Evolutionary conservation across 2,797 vertebrate genomes (phyloP).

Genomic region (Apogon talboti): DNA sequence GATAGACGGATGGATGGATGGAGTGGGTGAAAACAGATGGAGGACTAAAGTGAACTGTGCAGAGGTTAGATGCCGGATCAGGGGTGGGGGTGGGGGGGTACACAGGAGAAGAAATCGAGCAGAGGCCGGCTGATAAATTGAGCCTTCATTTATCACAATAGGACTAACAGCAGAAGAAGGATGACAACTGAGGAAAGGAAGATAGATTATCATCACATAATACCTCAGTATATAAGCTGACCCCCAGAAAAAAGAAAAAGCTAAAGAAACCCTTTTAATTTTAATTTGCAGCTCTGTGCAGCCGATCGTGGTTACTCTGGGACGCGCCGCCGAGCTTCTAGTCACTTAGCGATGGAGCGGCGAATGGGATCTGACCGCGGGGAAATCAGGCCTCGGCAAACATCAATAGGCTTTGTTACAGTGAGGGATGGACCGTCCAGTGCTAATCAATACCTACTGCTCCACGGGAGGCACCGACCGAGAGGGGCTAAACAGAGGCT

Average conservation of each 20-base stretch:
- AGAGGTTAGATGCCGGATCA: constrained; percentile 45
- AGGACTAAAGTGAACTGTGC: constrained; percentile 63
- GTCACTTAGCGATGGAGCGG: constrained; percentile 52
- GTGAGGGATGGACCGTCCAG: constrained; percentile 66
- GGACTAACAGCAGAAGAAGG: constrained; percentile 63
- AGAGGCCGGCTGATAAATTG: constrained; percentile 68
- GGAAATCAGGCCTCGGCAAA: constrained; percentile 66
- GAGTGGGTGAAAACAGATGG: constrained; percentile 46
- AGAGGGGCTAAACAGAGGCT: constrained; percentile 28
- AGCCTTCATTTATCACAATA: constrained; percentile 78
- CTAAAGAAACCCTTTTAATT: constrained; percentile 17
- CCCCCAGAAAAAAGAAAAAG: constrained; percentile 20
- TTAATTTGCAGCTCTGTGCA: constrained; percentile 17
- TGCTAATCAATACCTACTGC: constrained; percentile 62
- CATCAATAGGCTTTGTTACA: constrained; percentile 77
- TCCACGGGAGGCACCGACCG: constrained; percentile 30
- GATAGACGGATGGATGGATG: constrained; percentile 37
- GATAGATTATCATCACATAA: constrained; percentile 65
- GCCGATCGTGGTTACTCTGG: constrained; percentile 27
- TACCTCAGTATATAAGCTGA: constrained; percentile 45
- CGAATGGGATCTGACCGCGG: constrained; percentile 59
- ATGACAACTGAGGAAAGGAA: constrained; percentile 71
- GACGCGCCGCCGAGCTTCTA: constrained; percentile 43
- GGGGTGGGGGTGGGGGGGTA: constrained; percentile 21
- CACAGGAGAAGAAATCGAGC: constrained; percentile 51